Conservation (phyloP, 2,113 vertebrate species). For the Zosterops borbonicus region DNA sequence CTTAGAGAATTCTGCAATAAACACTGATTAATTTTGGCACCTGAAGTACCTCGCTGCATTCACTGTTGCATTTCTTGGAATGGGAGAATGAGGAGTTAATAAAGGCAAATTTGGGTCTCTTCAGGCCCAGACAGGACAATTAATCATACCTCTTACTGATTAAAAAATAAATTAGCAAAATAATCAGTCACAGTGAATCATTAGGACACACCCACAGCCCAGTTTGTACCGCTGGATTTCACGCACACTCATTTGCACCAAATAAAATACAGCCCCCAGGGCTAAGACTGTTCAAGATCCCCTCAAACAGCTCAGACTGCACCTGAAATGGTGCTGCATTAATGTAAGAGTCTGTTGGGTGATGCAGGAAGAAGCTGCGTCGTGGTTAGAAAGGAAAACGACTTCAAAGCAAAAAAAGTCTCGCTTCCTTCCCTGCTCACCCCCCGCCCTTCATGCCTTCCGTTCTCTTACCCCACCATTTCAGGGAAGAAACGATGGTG, state of each 20-base stretch:
- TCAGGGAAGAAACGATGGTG: background rate
- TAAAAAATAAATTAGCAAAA: slow-evolving; percentile 13
- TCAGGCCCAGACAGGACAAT: background rate
- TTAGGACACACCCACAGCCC: slow-evolving; percentile 10
- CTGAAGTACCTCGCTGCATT: background rate
- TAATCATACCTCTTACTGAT: background rate
- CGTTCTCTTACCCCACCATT: background rate
- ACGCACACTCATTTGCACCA: background rate
- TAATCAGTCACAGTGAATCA: background rate
- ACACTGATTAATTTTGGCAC: background rate
- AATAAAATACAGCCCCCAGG: background rate
- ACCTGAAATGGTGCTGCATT: background rate
- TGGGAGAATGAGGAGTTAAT: background rate
- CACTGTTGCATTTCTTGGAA: background rate
- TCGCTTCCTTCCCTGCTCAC: background rate
- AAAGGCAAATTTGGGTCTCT: background rate
- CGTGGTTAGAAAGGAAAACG: background rate
- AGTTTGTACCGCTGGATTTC: background rate
- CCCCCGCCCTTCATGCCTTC: background rate
- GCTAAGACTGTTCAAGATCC: background rate
- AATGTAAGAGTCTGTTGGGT: background rate
- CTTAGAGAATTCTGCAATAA: background rate
- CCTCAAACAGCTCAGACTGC: background rate
- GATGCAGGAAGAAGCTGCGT: background rate
- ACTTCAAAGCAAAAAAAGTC: background rate